Evolutionary conservation across 2,113 vertebrate genomes (phyloP).

Genomic region (Carlito syrichta): DNA sequence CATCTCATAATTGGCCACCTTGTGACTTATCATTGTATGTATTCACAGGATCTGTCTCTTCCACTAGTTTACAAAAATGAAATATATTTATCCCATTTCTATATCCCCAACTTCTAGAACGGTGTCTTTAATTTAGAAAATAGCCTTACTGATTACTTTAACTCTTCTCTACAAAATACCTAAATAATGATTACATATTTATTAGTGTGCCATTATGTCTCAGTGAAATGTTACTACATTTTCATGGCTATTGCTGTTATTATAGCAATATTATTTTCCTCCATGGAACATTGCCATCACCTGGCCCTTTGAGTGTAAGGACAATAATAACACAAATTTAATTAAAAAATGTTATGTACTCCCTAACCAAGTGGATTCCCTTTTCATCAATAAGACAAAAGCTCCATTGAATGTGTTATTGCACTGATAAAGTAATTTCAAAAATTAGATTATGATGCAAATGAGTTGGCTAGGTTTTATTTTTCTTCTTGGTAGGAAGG

Average conservation of each 20-base stretch:
- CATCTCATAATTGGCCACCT: not conserved
- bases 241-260: slow-evolving; percentile 62
- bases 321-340: slow-evolving; percentile 77
- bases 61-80: not conserved
- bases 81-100: not conserved
- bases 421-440: slow-evolving; percentile 41
- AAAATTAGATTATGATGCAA: slow-evolving; percentile 72
- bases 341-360: slow-evolving; percentile 76
- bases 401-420: slow-evolving; percentile 65
- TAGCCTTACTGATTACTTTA: slow-evolving; percentile 41
- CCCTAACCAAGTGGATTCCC: slow-evolving; percentile 71
- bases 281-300: slow-evolving; percentile 64
- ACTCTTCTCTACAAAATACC: not conserved
- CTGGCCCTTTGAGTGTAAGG: slow-evolving; percentile 68
- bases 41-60: not conserved
- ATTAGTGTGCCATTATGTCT: slow-evolving; percentile 52
- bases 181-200: slow-evolving; percentile 43
- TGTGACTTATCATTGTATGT: not conserved
- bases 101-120: not conserved
- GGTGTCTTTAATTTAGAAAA: slow-evolving; percentile 3
- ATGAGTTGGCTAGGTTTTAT: slow-evolving; percentile 34
- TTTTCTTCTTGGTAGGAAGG: slow-evolving; percentile 37
- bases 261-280: slow-evolving; percentile 67
- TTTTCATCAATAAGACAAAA: slow-evolving; percentile 78
- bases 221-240: slow-evolving; percentile 68